Conservation (phyloP, 2,888 invertebrate species). For the Leucophora obtusa region DNA sequence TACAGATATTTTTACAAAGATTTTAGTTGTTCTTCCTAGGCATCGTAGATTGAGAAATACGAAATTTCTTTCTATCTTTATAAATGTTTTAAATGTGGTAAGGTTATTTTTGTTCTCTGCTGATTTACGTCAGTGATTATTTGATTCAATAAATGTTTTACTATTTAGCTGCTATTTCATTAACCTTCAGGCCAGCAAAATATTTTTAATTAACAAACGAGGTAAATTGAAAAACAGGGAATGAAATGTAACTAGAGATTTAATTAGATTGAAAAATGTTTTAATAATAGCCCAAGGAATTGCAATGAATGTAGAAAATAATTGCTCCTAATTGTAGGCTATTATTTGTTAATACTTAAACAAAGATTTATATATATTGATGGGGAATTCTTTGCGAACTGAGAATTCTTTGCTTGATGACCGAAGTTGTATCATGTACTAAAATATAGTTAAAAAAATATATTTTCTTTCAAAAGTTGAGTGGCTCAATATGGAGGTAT, state of each 20-base stretch:
- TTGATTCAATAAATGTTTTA: not conserved
- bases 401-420: too few species aligned
- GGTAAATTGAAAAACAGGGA: not conserved
- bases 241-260: not conserved
- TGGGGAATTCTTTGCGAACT: too few species aligned
- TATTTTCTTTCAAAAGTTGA: too few species aligned
- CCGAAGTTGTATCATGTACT: too few species aligned
- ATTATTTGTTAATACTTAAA: not conserved
- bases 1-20: not conserved
- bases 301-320: not conserved
- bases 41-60: not conserved
- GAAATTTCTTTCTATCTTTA: not conserved
- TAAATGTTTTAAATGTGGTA: not conserved
- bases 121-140: not conserved
- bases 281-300: not conserved
- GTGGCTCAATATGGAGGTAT: too few species aligned
- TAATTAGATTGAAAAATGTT: not conserved
- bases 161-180: conserved; percentile 9
- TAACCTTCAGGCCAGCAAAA: conserved; percentile 17
- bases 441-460: too few species aligned
- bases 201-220: not conserved
- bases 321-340: not conserved
- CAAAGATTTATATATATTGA: too few species aligned
- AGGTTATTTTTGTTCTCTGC: too few species aligned
- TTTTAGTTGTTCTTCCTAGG: not conserved